Conservation (phyloP, 2,113 vertebrate genomes). For the Dipodomys merriami region DNA sequence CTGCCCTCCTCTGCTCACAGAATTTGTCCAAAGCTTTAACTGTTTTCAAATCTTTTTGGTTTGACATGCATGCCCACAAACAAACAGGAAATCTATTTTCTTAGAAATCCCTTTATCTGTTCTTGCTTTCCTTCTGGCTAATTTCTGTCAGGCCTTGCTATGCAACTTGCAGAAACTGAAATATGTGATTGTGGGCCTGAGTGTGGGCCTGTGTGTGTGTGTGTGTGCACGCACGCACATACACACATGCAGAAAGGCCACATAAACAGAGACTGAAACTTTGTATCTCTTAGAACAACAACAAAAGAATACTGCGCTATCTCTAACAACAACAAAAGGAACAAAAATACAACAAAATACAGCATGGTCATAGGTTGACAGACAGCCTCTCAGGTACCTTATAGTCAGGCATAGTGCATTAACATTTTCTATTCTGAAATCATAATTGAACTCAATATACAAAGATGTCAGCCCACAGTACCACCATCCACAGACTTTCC, state of each 20-base stretch:
- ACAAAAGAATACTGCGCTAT: not conserved
- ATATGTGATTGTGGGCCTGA: not conserved
- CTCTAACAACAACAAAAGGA: not conserved
- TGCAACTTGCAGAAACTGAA: conserved; percentile 16
- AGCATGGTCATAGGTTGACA: not conserved
- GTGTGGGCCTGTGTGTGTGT: not conserved
- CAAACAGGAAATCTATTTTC: conserved; percentile 47
- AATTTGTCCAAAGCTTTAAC: conserved; percentile 46
- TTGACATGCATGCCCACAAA: conserved; percentile 27
- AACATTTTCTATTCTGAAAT: conserved; percentile 33
- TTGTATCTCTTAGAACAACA: conserved; percentile 5
- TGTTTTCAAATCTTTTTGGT: conserved; percentile 37
- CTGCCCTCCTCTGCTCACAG: conserved; percentile 1
- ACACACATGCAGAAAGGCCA: not conserved
- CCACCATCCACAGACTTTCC: not conserved
- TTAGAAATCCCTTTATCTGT: conserved; percentile 40
- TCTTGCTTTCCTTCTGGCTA: conserved; percentile 45
- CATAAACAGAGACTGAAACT: not conserved
- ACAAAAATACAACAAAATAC: not conserved
- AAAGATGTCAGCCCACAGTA: not conserved
- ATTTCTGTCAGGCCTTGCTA: conserved; percentile 53
- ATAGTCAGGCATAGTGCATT: not conserved
- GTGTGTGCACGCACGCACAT: not conserved
- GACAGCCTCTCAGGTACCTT: not conserved
- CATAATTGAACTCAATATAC: not conserved